Base-by-base conservation (phyloP, 2,888 invertebrate species). In the Colletes collaris region DNA sequence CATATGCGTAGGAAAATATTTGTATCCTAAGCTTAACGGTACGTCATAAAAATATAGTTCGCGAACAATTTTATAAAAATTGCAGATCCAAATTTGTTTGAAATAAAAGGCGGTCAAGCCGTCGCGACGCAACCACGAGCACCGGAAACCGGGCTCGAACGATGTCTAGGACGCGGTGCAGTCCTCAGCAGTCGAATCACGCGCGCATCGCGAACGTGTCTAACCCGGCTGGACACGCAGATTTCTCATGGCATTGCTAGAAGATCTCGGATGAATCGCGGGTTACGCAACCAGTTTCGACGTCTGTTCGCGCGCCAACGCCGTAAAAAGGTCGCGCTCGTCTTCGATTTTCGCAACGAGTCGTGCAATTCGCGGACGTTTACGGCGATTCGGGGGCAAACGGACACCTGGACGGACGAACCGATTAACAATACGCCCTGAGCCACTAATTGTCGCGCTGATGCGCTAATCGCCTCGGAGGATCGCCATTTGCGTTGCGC, bases 91-190 rank as follows among this genome's bases (percentile, higher is more conserved):
- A 27, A 27, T 27, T 27, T 27, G 27, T 27, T 27, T 27, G 1
- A 27, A 27, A 27, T 27, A 0, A 8, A 46, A 46, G 10, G 44
- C 44, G 44, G 44, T 46, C 44, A 46, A 46, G 10, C 10, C 2
- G 44, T 46, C 44, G 44, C 7, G 44, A 46, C 44, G 44, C 8
- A 46, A 46, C 44, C 44, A 50, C 49, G 62, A 35, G 6, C 62
- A 64, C 63, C 63, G 69, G 58, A 75, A 75, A 79, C 58, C 27
- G 64, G 40, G n/a, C 60, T 58, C 49, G 27, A 81, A 75, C 60
- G 63, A 70, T 71, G 74, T 77, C 68, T 68, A 74, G 67, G 70
- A 81, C 68, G 13, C 19, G 55, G 37, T 52, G 55, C 64, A 35
- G 49, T 52, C n/a, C 58, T 78, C 16, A 50, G 49, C 62, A 65